Evolutionary conservation across 1,140 invertebrate genomes (phyloP).

Genomic region (Bacillus rossius): DNA sequence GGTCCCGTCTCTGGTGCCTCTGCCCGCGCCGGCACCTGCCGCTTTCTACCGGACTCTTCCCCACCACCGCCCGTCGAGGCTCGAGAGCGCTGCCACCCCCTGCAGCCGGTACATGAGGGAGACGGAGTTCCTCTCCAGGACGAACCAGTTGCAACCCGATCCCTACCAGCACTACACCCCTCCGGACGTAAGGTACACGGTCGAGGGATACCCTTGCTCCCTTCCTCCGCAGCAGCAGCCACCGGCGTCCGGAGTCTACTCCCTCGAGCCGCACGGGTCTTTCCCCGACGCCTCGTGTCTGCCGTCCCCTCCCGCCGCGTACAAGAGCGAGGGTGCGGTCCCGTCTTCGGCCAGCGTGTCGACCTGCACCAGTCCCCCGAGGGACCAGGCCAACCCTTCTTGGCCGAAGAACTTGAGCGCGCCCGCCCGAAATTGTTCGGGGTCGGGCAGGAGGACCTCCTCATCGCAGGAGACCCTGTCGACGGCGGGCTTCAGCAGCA

Average conservation of each 20-base stretch:
- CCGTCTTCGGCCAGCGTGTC: neutral
- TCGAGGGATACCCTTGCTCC: conserved; percentile 65
- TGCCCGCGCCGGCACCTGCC: conserved; percentile 42
- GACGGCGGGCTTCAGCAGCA: conserved; percentile 5
- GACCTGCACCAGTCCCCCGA: neutral
- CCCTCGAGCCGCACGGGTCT: conserved; percentile 34
- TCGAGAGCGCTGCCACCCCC: conserved; percentile 39
- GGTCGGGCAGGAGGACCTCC: too few relatives aligned
- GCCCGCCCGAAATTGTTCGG: conserved; percentile 14
- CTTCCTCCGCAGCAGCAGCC: conserved; percentile 30
- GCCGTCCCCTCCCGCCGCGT: conserved; percentile 56
- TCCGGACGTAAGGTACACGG: conserved; percentile 63
- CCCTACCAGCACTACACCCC: conserved; percentile 50
- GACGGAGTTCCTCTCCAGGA: conserved; percentile 57
- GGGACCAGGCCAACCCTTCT: neutral
- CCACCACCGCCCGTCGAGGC: conserved; percentile 57
- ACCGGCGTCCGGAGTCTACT: conserved; percentile 32
- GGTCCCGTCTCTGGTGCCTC: conserved; percentile 44
- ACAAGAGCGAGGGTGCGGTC: conserved; percentile 17
- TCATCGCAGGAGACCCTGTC: neutral
- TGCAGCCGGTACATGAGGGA: conserved; percentile 52
- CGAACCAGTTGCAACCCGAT: conserved; percentile 33
- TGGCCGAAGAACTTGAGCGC: conserved; percentile 14
- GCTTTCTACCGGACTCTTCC: conserved; percentile 62
- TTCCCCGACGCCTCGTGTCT: conserved; percentile 53